phyloP scores from a whole-genome alignment of 2,113 vertebrate genomes.

The Plecotus auritus region DNA sequence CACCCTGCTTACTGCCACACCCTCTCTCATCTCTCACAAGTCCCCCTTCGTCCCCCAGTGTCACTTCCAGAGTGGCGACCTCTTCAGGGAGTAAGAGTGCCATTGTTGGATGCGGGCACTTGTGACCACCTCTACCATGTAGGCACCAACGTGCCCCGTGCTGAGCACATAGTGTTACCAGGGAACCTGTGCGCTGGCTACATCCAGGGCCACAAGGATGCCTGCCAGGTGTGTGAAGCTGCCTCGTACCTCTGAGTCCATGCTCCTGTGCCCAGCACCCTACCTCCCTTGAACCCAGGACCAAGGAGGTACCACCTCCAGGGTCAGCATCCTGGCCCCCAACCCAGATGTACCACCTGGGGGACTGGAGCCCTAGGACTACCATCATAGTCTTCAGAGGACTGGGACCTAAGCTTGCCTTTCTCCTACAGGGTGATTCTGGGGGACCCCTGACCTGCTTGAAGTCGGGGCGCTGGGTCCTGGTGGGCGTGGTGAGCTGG shows the following conservation, averaged over 20 bases:
- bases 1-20: background rate
- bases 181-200: constrained; percentile 59
- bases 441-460: constrained; percentile 87
- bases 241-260: too few species aligned
- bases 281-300: background rate
- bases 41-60: background rate
- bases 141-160: background rate
- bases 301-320: background rate
- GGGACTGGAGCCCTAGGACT: background rate
- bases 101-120: constrained; percentile 1
- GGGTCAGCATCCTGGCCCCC: background rate
- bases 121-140: constrained; percentile 62
- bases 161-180: background rate
- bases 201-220: constrained; percentile 57
- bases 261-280: background rate
- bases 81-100: constrained; percentile 56
- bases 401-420: background rate
- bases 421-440: constrained; percentile 83
- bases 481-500: constrained; percentile 89
- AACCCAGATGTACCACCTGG: background rate
- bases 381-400: background rate
- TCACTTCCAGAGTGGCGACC: constrained; percentile 51
- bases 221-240: constrained; percentile 43
- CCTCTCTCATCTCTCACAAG: background rate
- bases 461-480: constrained; percentile 81